Evolutionary conservation across 2,113 vertebrate genomes (phyloP), one percentile per base, ranked within the genome.

Genomic region (Notechis scutatus): DNA sequence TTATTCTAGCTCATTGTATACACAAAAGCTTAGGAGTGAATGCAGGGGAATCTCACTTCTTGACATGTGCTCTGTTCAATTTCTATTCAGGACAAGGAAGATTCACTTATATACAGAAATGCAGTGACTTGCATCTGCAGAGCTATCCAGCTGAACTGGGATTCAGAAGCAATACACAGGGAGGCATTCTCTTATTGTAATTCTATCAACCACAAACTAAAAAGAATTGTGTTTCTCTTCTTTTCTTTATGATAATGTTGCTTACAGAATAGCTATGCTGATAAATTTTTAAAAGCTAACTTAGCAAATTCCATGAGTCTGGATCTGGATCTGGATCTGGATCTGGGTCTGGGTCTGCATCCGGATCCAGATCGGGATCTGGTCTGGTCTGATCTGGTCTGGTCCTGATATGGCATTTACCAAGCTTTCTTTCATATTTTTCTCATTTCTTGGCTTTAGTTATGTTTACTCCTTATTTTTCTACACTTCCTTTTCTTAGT

Each of bases 1-100:
- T 98, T 97, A 98, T 97, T 97, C 96, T 97, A 97, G 96, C 97
- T 98, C 97, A 97, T 98, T 97, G 96, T 97, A 95, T 97, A 97
- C 96, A 98, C 97, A 98, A 98, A 98, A 94, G 96, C 97, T 97
- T 97, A 96, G 97, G 97, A 97, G 96, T 97, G 97, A 97, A 97
- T 94, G 97, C 96, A 96, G 96, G 96, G 94, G 97, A 98, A 95
- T 97, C 96, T 96, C 96, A 95, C 88, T 96, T 96, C 96, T 97
- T 97, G 96, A 97, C 96, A 97, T 59, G 74, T 96, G 94, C 97
- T 96, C 92, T 96, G 94, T 64, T 95, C 95, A 96, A 93, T 95
- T 94, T 95, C 95, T 95, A 92, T 95, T 94, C 95, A 94, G 96
- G 94, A 95, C 54, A 39, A 94, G 95, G 95, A 96, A 96, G 90